A percentile compares a stretch with the other conserved stretches of the same genome.
Conservation (phyloP, 2,113 vertebrate genomes). For the Psettodes erumei region DNA sequence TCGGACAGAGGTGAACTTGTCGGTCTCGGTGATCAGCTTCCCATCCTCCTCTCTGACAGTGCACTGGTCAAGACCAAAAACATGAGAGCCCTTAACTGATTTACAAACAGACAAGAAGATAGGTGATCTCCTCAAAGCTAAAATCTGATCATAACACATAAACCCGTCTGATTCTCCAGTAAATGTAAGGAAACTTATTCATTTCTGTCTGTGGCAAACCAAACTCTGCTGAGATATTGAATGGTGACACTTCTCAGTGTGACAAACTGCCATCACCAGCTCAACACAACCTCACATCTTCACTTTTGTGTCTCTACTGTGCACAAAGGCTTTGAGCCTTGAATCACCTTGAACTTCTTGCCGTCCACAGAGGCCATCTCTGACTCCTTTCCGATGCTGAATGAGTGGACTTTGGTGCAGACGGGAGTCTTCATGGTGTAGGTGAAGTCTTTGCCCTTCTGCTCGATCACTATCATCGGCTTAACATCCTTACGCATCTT, state of each 20-base stretch:
- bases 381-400: slow-evolving; percentile 84
- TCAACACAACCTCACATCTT: too few relatives aligned
- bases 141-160: neutral
- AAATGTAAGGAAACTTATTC: neutral
- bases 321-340: neutral
- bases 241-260: too few relatives aligned
- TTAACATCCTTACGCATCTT: slow-evolving; percentile 85
- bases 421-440: slow-evolving; percentile 84
- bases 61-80: slow-evolving; percentile 74
- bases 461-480: slow-evolving; percentile 84
- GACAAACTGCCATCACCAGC: too few relatives aligned
- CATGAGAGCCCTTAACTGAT: too few relatives aligned
- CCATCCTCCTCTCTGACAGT: slow-evolving; percentile 81
- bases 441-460: slow-evolving; percentile 85
- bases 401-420: slow-evolving; percentile 79
- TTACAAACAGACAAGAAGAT: too few relatives aligned
- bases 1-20: slow-evolving; percentile 83
- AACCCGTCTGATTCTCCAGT: neutral
- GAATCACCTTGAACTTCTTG: slow-evolving; percentile 73
- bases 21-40: slow-evolving; percentile 84
- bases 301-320: neutral
- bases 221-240: too few relatives aligned
- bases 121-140: too few relatives aligned
- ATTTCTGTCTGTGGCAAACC: neutral
- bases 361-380: slow-evolving; percentile 80